Evolutionary conservation across 2,113 vertebrate species (phyloP).

Genomic region (Peucedramus taeniatus): DNA sequence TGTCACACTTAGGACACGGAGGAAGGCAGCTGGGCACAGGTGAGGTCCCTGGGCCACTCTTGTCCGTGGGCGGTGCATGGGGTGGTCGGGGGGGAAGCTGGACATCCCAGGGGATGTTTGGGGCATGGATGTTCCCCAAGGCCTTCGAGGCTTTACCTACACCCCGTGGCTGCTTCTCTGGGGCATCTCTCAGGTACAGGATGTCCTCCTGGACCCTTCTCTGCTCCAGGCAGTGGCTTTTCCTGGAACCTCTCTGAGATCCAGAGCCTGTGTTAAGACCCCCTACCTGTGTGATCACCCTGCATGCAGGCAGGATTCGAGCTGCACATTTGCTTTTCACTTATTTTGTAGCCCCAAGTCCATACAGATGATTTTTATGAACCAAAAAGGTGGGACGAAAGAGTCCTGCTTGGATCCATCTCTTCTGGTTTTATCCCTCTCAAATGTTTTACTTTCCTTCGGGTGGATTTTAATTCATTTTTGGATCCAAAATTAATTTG

Average conservation of each 20-base stretch:
- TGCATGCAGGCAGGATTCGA: not conserved
- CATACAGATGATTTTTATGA: not conserved
- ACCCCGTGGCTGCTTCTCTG: not conserved
- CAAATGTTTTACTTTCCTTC: not conserved
- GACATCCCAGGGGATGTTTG: not conserved
- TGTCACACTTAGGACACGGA: constrained; percentile 86
- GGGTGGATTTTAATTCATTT: not conserved
- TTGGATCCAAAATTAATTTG: not conserved
- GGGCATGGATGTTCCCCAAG: not conserved
- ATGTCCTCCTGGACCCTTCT: not conserved
- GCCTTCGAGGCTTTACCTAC: not conserved
- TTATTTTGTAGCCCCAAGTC: not conserved
- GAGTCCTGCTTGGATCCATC: not conserved
- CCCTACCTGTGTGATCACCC: not conserved
- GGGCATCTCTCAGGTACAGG: not conserved
- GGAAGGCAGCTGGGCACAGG: constrained; percentile 98
- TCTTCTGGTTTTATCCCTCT: not conserved
- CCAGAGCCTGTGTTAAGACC: not conserved
- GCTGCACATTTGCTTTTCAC: not conserved
- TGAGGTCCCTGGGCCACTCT: constrained; percentile 68
- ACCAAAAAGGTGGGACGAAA: not conserved
- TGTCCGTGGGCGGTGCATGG: accelerated
- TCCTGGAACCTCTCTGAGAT: not conserved
- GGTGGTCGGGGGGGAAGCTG: not conserved
- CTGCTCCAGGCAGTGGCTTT: not conserved